phyloP scores from a whole-genome alignment of 1,140 invertebrate genomes.

The Nasonia vitripennis region DNA sequence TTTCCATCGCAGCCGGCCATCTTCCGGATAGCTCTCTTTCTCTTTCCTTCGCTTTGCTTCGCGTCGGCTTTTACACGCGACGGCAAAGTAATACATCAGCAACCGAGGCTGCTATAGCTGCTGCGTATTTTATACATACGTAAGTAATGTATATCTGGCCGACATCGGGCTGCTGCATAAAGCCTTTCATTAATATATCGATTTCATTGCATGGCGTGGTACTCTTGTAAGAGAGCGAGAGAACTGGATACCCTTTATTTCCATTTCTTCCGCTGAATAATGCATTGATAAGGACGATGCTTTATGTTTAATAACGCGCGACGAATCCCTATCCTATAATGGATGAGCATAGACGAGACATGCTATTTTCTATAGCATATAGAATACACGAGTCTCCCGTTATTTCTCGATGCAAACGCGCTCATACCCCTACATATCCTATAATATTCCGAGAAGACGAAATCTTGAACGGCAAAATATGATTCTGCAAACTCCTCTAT shows the following conservation, averaged over 20 bases:
- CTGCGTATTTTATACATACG: not conserved
- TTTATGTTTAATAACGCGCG: not conserved
- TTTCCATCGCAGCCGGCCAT: not conserved
- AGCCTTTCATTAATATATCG: constrained; percentile 31
- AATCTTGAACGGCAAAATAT: not conserved
- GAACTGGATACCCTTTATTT: not conserved
- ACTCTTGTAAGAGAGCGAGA: not conserved
- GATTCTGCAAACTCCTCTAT: not conserved
- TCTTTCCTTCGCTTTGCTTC: constrained; percentile 6
- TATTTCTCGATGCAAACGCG: not conserved
- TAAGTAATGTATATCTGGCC: not conserved
- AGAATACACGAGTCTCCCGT: not conserved
- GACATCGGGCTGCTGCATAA: not conserved
- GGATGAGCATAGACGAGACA: not conserved
- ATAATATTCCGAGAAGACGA: not conserved
- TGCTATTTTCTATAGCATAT: not conserved
- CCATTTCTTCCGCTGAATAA: not conserved
- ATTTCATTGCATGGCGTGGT: constrained; percentile 17
- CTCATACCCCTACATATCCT: too few species aligned
- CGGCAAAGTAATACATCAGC: constrained; percentile 39
- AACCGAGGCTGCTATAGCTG: not conserved
- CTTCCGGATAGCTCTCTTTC: not conserved
- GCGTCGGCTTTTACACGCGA: not conserved
- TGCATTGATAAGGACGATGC: constrained; percentile 7
- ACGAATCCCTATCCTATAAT: not conserved